Evolutionary conservation across 2,797 vertebrate genomes (phyloP), one percentile per base, ranked within the genome.

Genomic region (Triplophysa yarkandensis): DNA sequence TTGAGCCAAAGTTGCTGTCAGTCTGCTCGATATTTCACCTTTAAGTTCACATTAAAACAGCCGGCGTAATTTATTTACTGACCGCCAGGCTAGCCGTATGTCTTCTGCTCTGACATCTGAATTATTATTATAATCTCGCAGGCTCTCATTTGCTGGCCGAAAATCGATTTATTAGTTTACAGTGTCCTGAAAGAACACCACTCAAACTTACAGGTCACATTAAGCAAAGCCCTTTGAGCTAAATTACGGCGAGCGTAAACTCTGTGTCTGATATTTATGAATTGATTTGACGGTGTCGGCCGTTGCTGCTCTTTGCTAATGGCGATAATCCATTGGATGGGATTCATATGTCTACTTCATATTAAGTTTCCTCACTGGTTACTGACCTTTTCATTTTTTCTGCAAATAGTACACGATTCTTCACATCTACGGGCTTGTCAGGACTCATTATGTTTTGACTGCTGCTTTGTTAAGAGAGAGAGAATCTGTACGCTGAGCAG

Each of bases 371-470:
- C 3, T 48, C 85, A 83, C 82, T 88, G 87, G 88, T 89, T 88
- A 87, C 88, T 92, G 89, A 92, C 90, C 88, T 92, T 92, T 92
- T 91, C 87, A 87, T 89, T 83, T 68, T 84, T 86, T 85, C 60
- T 76, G 68, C 73, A 85, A n/a, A n/a, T n/a, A n/a, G n/a, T 78
- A 72, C 83, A 80, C 71, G 76, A 84, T 84, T 79, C 78, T 78
- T 86, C 85, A 79, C 83, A 80, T 88, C 84, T 83, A 78, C 80
- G 79, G 82, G 63, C 69, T 82, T 88, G 84, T 88, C 85, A 81
- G n/a, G 73, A 81, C 68, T 84, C 88, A 88, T 89, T 88, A 89
- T 87, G 82, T 46, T 54, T 67, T 77, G 60, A 64, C 79, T 84
- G 82, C 80, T 68, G 81, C 81, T 88, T 81, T 74, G 81, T 85